Percentiles rank a stretch among this genome's conserved stretches.
phyloP scores from a whole-genome alignment of 2,888 invertebrate genomes.

The Drepanosiphum platanoidis region DNA sequence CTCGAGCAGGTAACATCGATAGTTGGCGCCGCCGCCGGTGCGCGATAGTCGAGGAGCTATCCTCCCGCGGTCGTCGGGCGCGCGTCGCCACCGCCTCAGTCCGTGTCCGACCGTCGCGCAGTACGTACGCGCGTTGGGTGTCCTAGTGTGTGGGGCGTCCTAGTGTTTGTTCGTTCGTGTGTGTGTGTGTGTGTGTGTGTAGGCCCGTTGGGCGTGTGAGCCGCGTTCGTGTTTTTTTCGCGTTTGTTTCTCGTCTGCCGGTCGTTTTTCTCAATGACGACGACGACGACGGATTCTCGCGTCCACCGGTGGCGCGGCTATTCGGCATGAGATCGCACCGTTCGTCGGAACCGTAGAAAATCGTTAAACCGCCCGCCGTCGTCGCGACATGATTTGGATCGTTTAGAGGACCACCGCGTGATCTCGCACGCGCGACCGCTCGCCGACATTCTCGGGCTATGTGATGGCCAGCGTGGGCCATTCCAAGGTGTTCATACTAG shows the following conservation, averaged over 20 bases:
- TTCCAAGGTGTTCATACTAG: slow-evolving; percentile 96
- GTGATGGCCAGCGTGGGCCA: slow-evolving; percentile 94
- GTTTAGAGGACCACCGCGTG: neutral
- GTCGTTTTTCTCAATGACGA: too few relatives aligned
- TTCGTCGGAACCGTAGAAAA: neutral
- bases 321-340: too few relatives aligned
- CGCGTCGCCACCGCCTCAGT: slow-evolving; percentile 29
- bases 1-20: slow-evolving; percentile 24
- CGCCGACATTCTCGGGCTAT: neutral
- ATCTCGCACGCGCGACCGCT: neutral
- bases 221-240: too few relatives aligned
- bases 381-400: neutral
- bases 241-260: too few relatives aligned
- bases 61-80: slow-evolving; percentile 30
- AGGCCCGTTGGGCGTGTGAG: neutral
- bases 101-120: slow-evolving; percentile 33
- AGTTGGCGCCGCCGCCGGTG: slow-evolving; percentile 56
- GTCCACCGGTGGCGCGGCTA: neutral
- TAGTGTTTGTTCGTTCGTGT: neutral
- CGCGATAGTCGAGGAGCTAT: slow-evolving; percentile 56
- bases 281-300: neutral
- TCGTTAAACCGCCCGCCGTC: neutral
- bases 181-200: neutral
- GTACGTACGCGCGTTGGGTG: too few relatives aligned
- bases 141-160: neutral